These are phyloP conservation scores for Sphaerophoria rueppellii DNA, from an alignment of 2,888 invertebrate genomes.

Conservation along the genomic window DNA sequence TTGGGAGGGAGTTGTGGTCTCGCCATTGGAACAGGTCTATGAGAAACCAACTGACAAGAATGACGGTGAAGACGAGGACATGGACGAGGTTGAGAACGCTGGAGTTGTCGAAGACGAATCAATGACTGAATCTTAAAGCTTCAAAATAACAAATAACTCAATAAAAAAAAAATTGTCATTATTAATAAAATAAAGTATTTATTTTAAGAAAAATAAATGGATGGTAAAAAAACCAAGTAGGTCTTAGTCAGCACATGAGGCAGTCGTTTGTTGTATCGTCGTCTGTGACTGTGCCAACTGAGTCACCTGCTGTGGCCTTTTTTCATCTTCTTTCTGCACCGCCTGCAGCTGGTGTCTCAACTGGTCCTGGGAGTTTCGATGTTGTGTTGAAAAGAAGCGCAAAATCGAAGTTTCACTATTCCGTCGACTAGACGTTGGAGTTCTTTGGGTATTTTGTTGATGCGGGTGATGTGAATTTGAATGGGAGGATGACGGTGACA, in stretches of 20 bases:
- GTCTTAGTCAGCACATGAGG: conserved; percentile 73
- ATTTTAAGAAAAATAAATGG: conserved; percentile 35
- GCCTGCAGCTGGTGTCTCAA: conserved; percentile 65
- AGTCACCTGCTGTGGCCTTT: neutral
- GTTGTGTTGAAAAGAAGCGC: conserved; percentile 80
- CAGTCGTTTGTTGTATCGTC: conserved; percentile 50
- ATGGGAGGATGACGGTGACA: conserved; percentile 73
- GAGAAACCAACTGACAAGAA: conserved; percentile 90
- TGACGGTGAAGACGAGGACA: conserved; percentile 88
- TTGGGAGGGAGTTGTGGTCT: conserved; percentile 98
- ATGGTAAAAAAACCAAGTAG: conserved; percentile 20
- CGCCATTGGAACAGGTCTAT: conserved; percentile 96
- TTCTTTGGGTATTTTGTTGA: conserved; percentile 76
- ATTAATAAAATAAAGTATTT: conserved; percentile 38
- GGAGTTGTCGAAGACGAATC: conserved; percentile 81
- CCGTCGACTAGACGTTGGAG: conserved; percentile 80
- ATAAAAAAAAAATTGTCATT: too few species aligned
- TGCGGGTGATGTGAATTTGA: conserved; percentile 32
- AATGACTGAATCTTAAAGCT: conserved; percentile 75
- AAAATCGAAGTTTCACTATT: conserved; percentile 81
- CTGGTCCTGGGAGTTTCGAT: conserved; percentile 64
- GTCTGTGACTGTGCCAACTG: conserved; percentile 13
- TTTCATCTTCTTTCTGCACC: conserved; percentile 48
- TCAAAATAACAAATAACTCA: too few species aligned
- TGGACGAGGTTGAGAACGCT: conserved; percentile 84